phyloP scores from a whole-genome alignment of 1,140 invertebrate genomes.

The Ceratosolen solmsi region DNA sequence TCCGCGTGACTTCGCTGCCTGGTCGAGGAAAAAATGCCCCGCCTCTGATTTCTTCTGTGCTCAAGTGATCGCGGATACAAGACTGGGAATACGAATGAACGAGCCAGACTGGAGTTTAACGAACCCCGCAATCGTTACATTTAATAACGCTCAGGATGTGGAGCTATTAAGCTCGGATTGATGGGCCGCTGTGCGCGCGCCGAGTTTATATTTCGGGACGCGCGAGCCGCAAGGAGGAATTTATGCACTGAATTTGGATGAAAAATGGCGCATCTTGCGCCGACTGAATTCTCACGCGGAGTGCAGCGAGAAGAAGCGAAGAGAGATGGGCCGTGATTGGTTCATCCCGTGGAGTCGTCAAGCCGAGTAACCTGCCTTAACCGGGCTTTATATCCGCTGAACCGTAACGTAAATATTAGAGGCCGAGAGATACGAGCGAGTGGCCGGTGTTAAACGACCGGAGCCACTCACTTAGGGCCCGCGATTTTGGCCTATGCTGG shows the following conservation, averaged over 20 bases:
- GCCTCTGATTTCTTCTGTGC: neutral
- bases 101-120: slow-evolving; percentile 21
- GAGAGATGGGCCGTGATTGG: neutral
- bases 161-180: slow-evolving; percentile 35
- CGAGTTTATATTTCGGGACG: slow-evolving; percentile 9
- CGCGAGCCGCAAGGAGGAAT: neutral
- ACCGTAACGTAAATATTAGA: slow-evolving; percentile 8
- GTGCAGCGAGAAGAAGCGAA: neutral
- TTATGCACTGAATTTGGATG: slow-evolving; percentile 33
- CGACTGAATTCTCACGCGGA: slow-evolving; percentile 1
- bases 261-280: slow-evolving; percentile 15
- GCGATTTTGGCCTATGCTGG: neutral
- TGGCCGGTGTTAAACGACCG: neutral
- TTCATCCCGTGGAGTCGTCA: neutral
- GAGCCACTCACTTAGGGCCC: neutral
- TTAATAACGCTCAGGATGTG: slow-evolving; percentile 21
- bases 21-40: neutral
- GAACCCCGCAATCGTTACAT: slow-evolving; percentile 21
- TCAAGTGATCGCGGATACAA: slow-evolving; percentile 31
- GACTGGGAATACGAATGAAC: slow-evolving; percentile 46
- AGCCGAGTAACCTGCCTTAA: neutral
- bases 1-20: too few relatives aligned
- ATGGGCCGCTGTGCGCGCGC: slow-evolving; percentile 28
- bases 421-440: neutral
- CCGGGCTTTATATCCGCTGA: neutral